phyloP scores from a whole-genome alignment of 2,888 invertebrate genomes.

The Subacronicta megacephala region DNA sequence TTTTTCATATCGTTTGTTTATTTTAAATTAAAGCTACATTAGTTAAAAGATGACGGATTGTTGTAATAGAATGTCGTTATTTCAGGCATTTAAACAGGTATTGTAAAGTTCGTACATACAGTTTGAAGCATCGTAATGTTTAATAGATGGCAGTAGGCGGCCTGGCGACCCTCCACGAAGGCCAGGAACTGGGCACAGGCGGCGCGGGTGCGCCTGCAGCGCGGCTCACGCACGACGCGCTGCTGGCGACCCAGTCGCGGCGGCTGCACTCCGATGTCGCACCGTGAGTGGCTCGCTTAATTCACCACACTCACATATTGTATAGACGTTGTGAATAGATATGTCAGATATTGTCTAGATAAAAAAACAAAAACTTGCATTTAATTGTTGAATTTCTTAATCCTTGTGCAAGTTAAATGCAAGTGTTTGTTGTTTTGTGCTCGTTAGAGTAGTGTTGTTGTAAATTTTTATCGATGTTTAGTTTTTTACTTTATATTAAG shows the following conservation, averaged over 20 bases:
- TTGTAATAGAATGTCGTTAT: too few relatives aligned
- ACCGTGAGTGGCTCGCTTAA: slow-evolving; percentile 72
- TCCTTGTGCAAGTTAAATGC: slow-evolving; percentile 18
- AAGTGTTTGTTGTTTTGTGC: slow-evolving; percentile 46
- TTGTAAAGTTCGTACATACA: neutral
- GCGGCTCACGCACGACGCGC: slow-evolving; percentile 94
- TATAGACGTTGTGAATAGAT: slow-evolving; percentile 38
- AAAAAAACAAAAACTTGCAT: slow-evolving; percentile 17
- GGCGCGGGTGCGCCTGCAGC: slow-evolving; percentile 85
- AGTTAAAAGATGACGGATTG: too few relatives aligned
- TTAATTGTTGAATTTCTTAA: slow-evolving; percentile 17
- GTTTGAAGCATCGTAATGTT: neutral
- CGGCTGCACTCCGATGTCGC: slow-evolving; percentile 91
- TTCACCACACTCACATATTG: neutral
- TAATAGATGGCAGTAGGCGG: slow-evolving; percentile 80
- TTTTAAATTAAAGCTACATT: too few relatives aligned
- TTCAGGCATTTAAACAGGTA: neutral
- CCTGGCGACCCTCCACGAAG: slow-evolving; percentile 96
- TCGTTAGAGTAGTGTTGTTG: slow-evolving; percentile 33
- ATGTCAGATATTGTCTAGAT: slow-evolving; percentile 46
- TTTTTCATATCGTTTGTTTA: neutral
- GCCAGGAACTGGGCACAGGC: slow-evolving; percentile 91
- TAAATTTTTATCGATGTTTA: slow-evolving; percentile 26
- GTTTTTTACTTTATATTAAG: neutral
- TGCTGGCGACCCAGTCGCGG: slow-evolving; percentile 94